phyloP scores from a whole-genome alignment of 2,113 vertebrate species.

The Cephalopholis sonnerati region DNA sequence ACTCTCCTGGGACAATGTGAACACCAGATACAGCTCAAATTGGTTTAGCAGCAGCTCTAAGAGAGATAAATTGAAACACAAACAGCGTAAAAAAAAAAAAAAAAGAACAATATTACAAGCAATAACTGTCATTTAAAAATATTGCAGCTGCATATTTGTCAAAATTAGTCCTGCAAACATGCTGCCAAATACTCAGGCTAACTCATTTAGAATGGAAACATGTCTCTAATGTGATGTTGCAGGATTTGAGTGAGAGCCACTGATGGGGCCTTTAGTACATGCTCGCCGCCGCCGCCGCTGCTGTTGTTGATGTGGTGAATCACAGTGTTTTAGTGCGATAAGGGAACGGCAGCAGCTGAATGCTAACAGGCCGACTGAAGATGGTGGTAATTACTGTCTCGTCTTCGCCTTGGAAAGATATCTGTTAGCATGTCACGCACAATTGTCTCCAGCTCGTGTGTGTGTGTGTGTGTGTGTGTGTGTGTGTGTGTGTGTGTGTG shows the following conservation, averaged over 20 bases:
- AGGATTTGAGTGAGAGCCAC: conserved; percentile 16
- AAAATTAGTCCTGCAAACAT: conserved; percentile 14
- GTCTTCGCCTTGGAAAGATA: conserved; percentile 37
- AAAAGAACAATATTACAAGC: not conserved
- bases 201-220: conserved; percentile 8
- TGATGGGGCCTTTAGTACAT: conserved; percentile 25
- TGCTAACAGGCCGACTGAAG: conserved; percentile 58
- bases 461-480: conserved; percentile 19
- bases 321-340: conserved; percentile 67
- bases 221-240: conserved; percentile 22
- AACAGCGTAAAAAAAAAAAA: not conserved
- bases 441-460: conserved; percentile 13
- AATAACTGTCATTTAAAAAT: conserved; percentile 4
- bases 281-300: not conserved
- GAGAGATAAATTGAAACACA: not conserved
- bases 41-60: not conserved
- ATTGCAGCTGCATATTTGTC: conserved; percentile 4
- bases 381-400: conserved; percentile 62
- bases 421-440: conserved; percentile 41
- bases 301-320: conserved; percentile 26
- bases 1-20: not conserved
- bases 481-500: conserved; percentile 14
- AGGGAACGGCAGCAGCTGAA: conserved; percentile 50
- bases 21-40: not conserved
- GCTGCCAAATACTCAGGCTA: not conserved